Conservation (phyloP, 2,113 vertebrate species). For the Macquaria australasica region DNA sequence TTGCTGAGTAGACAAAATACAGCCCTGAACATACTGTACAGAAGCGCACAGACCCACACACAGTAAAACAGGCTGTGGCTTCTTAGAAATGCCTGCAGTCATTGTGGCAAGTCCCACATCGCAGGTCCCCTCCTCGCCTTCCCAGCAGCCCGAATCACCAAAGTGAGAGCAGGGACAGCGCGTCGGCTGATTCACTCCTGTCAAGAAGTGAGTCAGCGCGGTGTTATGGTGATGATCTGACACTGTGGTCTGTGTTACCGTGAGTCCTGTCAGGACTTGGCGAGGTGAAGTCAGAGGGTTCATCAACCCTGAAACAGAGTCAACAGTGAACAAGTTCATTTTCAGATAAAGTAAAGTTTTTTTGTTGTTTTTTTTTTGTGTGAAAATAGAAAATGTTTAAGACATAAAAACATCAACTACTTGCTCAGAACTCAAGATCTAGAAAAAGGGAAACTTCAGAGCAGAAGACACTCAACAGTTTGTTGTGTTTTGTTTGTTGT, state of each 20-base stretch:
- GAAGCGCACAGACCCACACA: conserved; percentile 14
- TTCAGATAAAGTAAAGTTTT: not conserved
- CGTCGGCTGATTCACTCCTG: conserved; percentile 64
- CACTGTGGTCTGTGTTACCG: conserved; percentile 56
- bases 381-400: not conserved
- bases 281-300: conserved; percentile 19
- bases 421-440: not conserved
- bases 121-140: conserved; percentile 62
- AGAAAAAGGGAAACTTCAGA: conserved; percentile 15
- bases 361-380: not conserved
- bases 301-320: not conserved
- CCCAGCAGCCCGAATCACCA: conserved; percentile 70
- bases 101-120: conserved; percentile 70
- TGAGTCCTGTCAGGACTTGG: conserved; percentile 53
- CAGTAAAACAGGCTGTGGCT: conserved; percentile 65
- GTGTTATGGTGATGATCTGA: conserved; percentile 58
- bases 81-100: conserved; percentile 71
- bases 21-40: conserved; percentile 8
- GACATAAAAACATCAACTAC: not conserved
- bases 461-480: not conserved
- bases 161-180: conserved; percentile 48
- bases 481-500: not conserved
- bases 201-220: conserved; percentile 65
- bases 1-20: conserved; percentile 37
- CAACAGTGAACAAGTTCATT: not conserved